Conservation (phyloP, 2,113 vertebrate species). For the Spheniscus mendiculus region DNA sequence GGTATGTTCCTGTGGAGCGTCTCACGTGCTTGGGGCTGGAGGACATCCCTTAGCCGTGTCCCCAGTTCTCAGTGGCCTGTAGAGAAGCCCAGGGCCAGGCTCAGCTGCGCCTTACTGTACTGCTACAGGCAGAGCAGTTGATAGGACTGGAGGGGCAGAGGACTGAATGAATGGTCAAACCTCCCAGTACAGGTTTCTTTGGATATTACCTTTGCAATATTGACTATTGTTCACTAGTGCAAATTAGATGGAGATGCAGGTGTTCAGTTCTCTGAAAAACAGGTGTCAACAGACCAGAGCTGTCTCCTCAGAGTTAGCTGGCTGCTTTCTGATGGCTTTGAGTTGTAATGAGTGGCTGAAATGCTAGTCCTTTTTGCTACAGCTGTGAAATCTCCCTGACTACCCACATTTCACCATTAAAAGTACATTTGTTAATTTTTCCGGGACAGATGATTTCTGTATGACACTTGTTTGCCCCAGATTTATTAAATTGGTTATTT, state of each 20-base stretch:
- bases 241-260: background rate
- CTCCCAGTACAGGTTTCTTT: background rate
- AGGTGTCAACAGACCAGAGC: background rate
- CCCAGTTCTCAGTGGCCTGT: background rate
- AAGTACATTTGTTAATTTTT: background rate
- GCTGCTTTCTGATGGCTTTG: background rate
- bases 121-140: background rate
- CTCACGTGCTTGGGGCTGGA: fast-evolving
- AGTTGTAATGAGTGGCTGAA: background rate
- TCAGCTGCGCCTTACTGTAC: fast-evolving
- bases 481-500: background rate
- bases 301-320: background rate
- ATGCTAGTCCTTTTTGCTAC: background rate
- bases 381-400: background rate
- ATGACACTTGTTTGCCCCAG: background rate
- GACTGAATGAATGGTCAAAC: background rate
- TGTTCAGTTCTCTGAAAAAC: background rate
- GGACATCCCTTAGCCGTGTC: background rate
- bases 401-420: background rate
- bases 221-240: background rate
- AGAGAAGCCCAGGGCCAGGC: background rate
- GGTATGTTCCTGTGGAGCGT: background rate
- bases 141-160: background rate
- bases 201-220: background rate
- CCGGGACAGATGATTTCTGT: background rate